Evolutionary conservation across 2,888 invertebrate genomes (phyloP), one percentile per base, ranked within the genome.

Genomic region (Pyrrhosoma nymphula): DNA sequence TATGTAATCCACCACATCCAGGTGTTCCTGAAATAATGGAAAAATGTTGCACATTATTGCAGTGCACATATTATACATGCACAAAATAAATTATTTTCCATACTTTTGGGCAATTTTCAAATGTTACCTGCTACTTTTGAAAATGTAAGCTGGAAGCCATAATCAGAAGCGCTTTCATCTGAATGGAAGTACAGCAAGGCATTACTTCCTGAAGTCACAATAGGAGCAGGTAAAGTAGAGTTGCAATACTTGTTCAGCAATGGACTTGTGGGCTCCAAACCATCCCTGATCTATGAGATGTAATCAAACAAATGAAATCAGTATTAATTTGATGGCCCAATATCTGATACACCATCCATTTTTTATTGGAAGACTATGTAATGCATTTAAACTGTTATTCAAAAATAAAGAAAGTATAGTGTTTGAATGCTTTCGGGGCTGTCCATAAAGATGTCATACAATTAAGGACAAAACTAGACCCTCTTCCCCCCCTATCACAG

Each of bases 61-160:
- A 26, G 23, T 56, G n/a, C 6, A 90, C n/a, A 56, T 12, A 55
- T 56, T 1, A 16, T n/a, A 47, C 0, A 88, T 39, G 47, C 18
- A 60, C 60, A 60, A 88, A 39, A 88, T 12, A 88, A 14, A 88
- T 16, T 39, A 23, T 88, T 47, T 39, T 88, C 56, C 55, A 90
- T n/a, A 8, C 6, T n/a, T 55, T 26, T 16, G 26, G 18, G 26
- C 6, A 8, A 30, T 23, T 35, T 63, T 56, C 39, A 89, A 89
- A 89, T 23, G 8, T 89, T 89, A 98, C 98, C 98, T 97, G 98
- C 98, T 23, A 98, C 97, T 8, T 98, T 97, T 0, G 98, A 97
- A 96, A 98, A 99, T 55, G 98, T 98, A 95, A 99, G 98, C 97
- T 99, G 98, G 96, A 99, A 99, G n/a, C 99, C 99, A 47, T 97